Evolutionary conservation across 2,113 vertebrate genomes (phyloP), one percentile per base, ranked within the genome.

Genomic region (Gnathonemus longibarbis): DNA sequence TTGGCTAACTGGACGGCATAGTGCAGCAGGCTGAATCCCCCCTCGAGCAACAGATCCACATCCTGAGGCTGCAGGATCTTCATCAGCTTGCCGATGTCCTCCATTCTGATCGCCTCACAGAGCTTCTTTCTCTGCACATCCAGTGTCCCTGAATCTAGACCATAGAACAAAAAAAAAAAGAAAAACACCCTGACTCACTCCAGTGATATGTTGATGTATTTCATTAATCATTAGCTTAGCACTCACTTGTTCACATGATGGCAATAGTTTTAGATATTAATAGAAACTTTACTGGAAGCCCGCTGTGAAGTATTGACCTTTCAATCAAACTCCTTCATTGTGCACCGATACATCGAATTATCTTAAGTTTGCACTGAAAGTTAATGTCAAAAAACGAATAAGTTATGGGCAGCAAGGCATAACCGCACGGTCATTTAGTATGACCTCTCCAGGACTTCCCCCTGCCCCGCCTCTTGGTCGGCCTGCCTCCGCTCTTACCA

Each of bases 41-140:
- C 96, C 0, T 99, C 98, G 9, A 99, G 95, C 6, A 96, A 94
- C 90, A 99, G 95, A 91, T 99, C 98, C 3, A 98, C 98, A 39
- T 99, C 98, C 94, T 99, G 98, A n/a, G 98, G 98, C 94, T 99
- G 98, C 48, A 99, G 96, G 92, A 99, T 97, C 96, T 99, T 99
- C 98, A 99, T 98, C 89, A 99, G 94, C 94, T 97, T 97, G 91
- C 96, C 95, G 0, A 96, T 98, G 92, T 99, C 98, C 92, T 97
- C 98, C 0, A 92, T 97, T 74, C 96, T 88, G 88, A 99, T 97
- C 66, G 98, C 98, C 0, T 99, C 98, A 0, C 96, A 97, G 9
- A 99, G 94, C 92, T 99, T 99, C 90, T 96, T 96, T 93, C 96
- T 98, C 94, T 98, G 98, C 88, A 98, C 90, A 85, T 99, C 98